Percentiles rank a stretch among this genome's conserved stretches.
phyloP scores from a whole-genome alignment of 1,140 invertebrate species.

The Aleiodes sp. region DNA sequence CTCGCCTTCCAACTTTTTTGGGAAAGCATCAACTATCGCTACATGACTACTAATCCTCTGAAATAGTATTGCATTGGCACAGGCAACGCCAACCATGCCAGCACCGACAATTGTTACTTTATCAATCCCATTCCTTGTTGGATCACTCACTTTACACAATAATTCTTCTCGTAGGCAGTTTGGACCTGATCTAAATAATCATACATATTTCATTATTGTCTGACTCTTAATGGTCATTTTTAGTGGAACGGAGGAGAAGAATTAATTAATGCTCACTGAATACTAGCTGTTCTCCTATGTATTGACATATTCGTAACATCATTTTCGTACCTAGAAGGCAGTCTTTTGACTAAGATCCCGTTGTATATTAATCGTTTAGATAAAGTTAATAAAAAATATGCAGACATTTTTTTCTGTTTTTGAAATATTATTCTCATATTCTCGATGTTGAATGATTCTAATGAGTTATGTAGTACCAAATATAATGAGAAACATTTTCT shows the following conservation, averaged over 20 bases:
- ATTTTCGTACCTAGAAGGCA: not conserved
- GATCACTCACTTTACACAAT: slow-evolving; percentile 50
- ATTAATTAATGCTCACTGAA: not conserved
- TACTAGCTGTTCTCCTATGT: not conserved
- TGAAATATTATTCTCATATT: no score
- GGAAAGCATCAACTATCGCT: slow-evolving; percentile 70
- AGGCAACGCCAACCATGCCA: slow-evolving; percentile 72
- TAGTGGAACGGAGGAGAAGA: no score
- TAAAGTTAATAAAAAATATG: not conserved
- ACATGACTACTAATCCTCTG: slow-evolving; percentile 70
- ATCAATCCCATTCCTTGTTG: slow-evolving; percentile 49
- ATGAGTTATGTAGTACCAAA: no score
- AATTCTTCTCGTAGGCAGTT: slow-evolving; percentile 51
- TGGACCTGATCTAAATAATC: slow-evolving; percentile 26
- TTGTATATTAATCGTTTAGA: not conserved
- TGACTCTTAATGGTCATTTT: slow-evolving; percentile 24
- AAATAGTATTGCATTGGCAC: slow-evolving; percentile 69
- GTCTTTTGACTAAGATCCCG: not conserved
- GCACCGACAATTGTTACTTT: slow-evolving; percentile 72
- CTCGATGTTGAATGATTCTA: no score
- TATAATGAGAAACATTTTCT: no score
- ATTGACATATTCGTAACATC: not conserved
- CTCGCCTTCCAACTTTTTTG: slow-evolving; percentile 71
- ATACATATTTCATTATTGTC: not conserved
- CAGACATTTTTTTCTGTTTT: slow-evolving; percentile 20